phyloP scores from a whole-genome alignment of 2,797 vertebrate genomes.

The Cossypha caffra region DNA sequence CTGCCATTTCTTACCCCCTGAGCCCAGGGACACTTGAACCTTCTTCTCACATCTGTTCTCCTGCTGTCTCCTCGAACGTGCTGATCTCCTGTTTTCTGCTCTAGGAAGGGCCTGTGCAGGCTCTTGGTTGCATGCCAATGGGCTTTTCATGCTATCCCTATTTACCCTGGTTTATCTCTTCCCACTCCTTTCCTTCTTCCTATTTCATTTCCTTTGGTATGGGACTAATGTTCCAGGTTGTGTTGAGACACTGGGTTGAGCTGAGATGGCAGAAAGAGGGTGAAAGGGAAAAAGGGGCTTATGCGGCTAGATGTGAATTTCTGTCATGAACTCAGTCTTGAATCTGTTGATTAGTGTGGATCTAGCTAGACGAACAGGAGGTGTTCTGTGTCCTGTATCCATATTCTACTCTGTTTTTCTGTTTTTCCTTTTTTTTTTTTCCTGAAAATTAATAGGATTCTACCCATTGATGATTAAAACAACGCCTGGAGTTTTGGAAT shows the following conservation, averaged over 20 bases:
- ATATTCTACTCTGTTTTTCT: slow-evolving; percentile 56
- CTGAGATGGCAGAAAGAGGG: neutral
- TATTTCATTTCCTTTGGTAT: neutral
- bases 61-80: neutral
- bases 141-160: neutral
- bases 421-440: neutral
- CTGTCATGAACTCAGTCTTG: neutral
- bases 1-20: neutral
- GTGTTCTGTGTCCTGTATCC: slow-evolving; percentile 4
- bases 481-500: slow-evolving; percentile 56
- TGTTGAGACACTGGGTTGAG: neutral
- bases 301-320: neutral
- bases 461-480: slow-evolving; percentile 52
- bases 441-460: slow-evolving; percentile 48
- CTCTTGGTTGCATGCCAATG: neutral
- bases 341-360: neutral
- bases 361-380: neutral
- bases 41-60: neutral
- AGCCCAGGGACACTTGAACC: neutral
- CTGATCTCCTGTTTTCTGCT: neutral
- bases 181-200: neutral
- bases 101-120: neutral
- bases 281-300: neutral
- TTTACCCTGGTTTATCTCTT: slow-evolving; percentile 11
- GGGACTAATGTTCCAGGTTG: neutral